Base-by-base conservation (phyloP, 2,797 vertebrate genomes). In the Pygocentrus nattereri region DNA sequence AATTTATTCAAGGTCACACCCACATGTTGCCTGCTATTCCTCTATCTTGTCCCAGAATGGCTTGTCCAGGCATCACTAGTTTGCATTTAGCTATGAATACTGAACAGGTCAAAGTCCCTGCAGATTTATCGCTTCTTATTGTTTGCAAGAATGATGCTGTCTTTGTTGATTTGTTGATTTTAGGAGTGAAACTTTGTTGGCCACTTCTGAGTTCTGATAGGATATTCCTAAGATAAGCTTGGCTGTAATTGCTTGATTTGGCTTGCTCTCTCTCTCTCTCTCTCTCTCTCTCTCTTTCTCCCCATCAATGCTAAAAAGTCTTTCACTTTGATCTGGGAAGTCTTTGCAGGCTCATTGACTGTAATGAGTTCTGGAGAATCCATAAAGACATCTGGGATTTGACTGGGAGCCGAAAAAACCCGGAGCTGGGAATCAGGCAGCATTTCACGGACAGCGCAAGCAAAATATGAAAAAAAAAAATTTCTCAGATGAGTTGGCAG, bases 351-450 rank as follows among this genome's bases (percentile, higher is more conserved):
- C 92, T 94, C 92, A 92, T 92, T 93, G 93, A 92, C 93, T 92
- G 93, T 93, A 93, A 93, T 91, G 93, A 94, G 93, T 93, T 92
- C 90, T 91, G 89, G 92, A 94, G 93, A 92, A 94, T 93, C 92
- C 91, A 86, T 89, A 90, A 93, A 92, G 92, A 93, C 90, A 88
- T 90, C 79, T 78, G 93, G 92, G 92, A 92, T 92, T 94, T 94
- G 91, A 93, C 85, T 86, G 88, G 70, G 90, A 92, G 91, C 89
- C 89, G 87, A 90, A 91, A 69, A 93, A 92, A 90, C 86, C 88
- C 80, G 80, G 78, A 91, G 90, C 91, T 85, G 91, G 93, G 92
- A 94, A 92, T 92, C 91, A 41, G 79, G 75, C 86, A 69, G 89
- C 84, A 76, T 88, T 90, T 89, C 89, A 87, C 87, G 90, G 92